Conservation (phyloP, 2,888 invertebrate species). For the Drosophila paranaensis region DNA sequence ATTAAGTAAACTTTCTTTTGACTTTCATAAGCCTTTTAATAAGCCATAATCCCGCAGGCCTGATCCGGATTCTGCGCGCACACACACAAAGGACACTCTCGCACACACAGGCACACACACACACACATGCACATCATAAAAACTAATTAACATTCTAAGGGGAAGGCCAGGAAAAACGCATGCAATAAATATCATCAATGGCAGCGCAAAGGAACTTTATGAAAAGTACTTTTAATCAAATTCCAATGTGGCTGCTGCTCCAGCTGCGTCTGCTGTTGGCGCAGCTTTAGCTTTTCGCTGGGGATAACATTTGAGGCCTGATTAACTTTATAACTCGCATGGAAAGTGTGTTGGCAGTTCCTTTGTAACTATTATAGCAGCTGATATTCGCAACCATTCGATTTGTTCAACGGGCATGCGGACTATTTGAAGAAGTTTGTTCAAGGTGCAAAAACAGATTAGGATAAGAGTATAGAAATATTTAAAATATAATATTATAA, state of each 20-base stretch:
- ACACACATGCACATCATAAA: slow-evolving; percentile 63
- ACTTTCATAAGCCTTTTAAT: slow-evolving; percentile 80
- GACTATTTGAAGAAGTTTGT: neutral
- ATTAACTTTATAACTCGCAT: slow-evolving; percentile 64
- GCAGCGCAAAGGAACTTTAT: slow-evolving; percentile 70
- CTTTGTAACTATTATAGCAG: slow-evolving; percentile 35
- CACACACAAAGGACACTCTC: slow-evolving; percentile 45
- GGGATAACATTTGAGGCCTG: slow-evolving; percentile 63
- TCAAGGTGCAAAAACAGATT: neutral
- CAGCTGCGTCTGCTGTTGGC: slow-evolving; percentile 20
- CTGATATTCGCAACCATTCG: slow-evolving; percentile 13
- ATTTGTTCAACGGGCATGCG: neutral
- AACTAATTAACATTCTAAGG: slow-evolving; percentile 74
- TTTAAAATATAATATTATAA: too few relatives aligned
- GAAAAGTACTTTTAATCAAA: slow-evolving; percentile 77
- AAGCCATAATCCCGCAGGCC: slow-evolving; percentile 76
- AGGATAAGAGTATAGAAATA: too few relatives aligned
- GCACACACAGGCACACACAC: slow-evolving; percentile 1
- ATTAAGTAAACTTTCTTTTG: slow-evolving; percentile 80
- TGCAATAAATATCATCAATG: slow-evolving; percentile 78
- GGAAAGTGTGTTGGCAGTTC: slow-evolving; percentile 32
- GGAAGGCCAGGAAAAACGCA: slow-evolving; percentile 59
- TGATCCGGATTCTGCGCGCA: slow-evolving; percentile 48
- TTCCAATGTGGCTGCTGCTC: slow-evolving; percentile 35
- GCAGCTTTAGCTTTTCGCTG: slow-evolving; percentile 26